phyloP scores from a whole-genome alignment of 2,888 invertebrate genomes.

The Noctua janthina region DNA sequence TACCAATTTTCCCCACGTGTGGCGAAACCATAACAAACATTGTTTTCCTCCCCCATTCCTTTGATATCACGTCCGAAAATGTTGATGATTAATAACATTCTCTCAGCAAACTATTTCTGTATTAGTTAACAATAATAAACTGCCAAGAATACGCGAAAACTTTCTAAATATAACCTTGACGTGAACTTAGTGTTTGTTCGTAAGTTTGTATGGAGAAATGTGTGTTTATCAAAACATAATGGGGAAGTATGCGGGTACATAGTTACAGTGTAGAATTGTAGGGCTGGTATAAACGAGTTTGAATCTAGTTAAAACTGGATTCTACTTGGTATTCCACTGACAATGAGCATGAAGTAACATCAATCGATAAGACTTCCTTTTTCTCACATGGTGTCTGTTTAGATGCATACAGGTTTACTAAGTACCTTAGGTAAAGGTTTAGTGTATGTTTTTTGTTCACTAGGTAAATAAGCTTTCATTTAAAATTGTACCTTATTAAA shows the following conservation, averaged over 20 bases:
- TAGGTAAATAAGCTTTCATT: not conserved
- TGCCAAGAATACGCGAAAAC: slow-evolving; percentile 41
- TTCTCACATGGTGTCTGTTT: not conserved
- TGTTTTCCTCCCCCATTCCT: slow-evolving; percentile 30
- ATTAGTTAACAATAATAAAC: slow-evolving; percentile 45
- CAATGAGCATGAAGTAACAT: not conserved
- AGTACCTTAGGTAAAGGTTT: not conserved
- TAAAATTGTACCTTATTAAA: not conserved
- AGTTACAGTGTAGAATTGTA: slow-evolving; percentile 34
- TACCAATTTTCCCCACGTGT: slow-evolving; percentile 1
- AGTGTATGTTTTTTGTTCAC: not conserved
- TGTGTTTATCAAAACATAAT: slow-evolving; percentile 55
- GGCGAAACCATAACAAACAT: slow-evolving; percentile 10
- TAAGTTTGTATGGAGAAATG: slow-evolving; percentile 54
- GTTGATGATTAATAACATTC: slow-evolving; percentile 41
- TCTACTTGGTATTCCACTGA: slow-evolving; percentile 17
- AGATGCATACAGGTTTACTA: not conserved
- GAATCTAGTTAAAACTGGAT: not conserved
- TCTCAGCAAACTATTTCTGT: slow-evolving; percentile 43
- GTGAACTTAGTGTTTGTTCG: slow-evolving; percentile 39
- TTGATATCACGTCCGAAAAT: slow-evolving; percentile 39
- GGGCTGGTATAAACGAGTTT: slow-evolving; percentile 25
- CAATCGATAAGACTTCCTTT: not conserved
- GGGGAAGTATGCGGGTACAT: slow-evolving; percentile 43
- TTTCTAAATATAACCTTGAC: slow-evolving; percentile 56